A percentile compares a stretch with the other conserved stretches of the same genome.
These are phyloP conservation scores for Buteo buteo DNA, from an alignment of 2,113 vertebrate species.

Conservation along the genomic window DNA sequence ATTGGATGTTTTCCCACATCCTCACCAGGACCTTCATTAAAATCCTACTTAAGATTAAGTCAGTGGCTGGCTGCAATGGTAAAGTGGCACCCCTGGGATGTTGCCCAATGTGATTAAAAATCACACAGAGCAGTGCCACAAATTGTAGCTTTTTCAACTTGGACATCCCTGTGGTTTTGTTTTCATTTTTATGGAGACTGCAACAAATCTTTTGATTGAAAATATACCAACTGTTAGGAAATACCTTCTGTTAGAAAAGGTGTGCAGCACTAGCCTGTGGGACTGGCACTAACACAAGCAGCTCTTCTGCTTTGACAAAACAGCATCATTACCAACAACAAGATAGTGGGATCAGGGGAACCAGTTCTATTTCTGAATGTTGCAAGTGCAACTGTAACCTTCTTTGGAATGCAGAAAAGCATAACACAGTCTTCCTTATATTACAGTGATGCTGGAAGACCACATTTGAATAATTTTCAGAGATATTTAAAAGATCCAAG, in stretches of 20 bases:
- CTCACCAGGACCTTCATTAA: conserved; percentile 19
- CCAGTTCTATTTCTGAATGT: background rate
- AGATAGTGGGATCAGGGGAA: background rate
- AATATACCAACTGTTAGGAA: background rate
- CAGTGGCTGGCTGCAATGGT: background rate
- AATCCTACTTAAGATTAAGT: background rate
- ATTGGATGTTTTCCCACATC: background rate
- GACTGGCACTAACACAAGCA: background rate
- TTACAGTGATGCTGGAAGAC: background rate
- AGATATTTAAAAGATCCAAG: background rate
- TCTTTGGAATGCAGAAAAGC: background rate
- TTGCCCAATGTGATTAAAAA: background rate
- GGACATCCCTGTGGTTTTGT: background rate
- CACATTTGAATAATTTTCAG: background rate
- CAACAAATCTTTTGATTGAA: background rate
- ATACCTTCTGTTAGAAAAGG: background rate
- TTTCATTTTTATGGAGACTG: background rate
- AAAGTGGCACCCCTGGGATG: background rate
- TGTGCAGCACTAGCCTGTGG: background rate
- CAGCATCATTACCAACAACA: background rate
- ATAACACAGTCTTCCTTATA: background rate
- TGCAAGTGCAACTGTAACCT: background rate
- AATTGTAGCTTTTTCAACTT: background rate
- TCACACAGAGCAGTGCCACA: background rate
- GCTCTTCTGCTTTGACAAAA: background rate